Evolutionary conservation across 37 sponge, comb jelly and placozoan species (phyloP).

Genomic region (Halisarca cf. caerulea): DNA sequence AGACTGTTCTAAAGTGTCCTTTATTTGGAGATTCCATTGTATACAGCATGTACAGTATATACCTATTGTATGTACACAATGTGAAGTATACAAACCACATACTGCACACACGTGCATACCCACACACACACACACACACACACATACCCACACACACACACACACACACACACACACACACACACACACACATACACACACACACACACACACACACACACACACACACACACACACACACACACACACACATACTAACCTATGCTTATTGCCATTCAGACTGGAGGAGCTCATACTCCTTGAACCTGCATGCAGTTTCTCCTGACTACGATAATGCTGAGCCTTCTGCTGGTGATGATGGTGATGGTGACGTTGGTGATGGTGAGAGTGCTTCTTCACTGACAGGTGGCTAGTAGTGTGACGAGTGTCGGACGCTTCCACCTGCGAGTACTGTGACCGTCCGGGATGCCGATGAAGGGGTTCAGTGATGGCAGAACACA

Average conservation of each 20-base stretch:
- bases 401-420: background rate
- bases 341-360: background rate
- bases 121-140: no score
- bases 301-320: background rate
- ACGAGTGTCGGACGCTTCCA: background rate
- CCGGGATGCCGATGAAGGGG: background rate
- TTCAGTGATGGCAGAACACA: background rate
- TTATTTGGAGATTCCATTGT: no score
- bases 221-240: background rate
- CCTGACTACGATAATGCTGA: conserved; percentile 4
- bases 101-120: no score
- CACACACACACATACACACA: background rate
- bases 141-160: background rate
- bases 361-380: background rate
- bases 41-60: no score
- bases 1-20: no score
- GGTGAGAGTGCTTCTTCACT: background rate
- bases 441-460: background rate
- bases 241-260: background rate
- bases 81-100: no score
- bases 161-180: background rate
- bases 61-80: no score
- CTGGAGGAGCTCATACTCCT: background rate
- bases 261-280: background rate
- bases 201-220: background rate